Percentiles rank a stretch among this genome's conserved stretches.
Evolutionary conservation across 2,797 vertebrate genomes (phyloP).

Genomic region (Setipinna tenuifilis): DNA sequence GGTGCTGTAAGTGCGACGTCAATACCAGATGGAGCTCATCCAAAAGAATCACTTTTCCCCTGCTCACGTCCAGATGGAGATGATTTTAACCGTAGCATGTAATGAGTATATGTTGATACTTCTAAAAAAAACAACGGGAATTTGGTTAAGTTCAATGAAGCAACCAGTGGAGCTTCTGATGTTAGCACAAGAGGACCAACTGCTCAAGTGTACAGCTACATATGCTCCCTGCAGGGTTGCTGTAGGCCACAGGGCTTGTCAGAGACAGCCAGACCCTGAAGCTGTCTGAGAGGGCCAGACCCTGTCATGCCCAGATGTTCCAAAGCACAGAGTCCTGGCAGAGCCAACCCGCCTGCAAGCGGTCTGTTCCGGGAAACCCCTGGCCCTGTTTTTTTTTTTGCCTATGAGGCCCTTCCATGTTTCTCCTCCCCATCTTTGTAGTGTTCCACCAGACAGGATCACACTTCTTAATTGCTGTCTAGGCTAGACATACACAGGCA

Average conservation of each 20-base stretch:
- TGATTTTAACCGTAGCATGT: background rate
- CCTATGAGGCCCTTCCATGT: slow-evolving; percentile 20
- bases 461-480: slow-evolving; percentile 36
- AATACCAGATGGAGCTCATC: background rate
- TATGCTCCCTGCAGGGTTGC: background rate
- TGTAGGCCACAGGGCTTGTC: background rate
- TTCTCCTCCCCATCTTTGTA: background rate
- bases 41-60: background rate
- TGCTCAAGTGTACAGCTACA: background rate
- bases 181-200: background rate
- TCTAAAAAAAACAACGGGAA: too few relatives aligned
- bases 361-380: slow-evolving; percentile 38
- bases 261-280: background rate
- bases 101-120: background rate
- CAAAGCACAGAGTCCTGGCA: background rate
- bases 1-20: background rate
- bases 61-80: background rate
- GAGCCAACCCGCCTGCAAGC: background rate
- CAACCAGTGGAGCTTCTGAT: too few relatives aligned
- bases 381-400: slow-evolving; percentile 33
- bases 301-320: slow-evolving; percentile 22
- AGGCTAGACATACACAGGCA: slow-evolving; percentile 30
- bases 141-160: too few relatives aligned
- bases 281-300: background rate
- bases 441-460: slow-evolving; percentile 32